Percentiles rank a stretch among this genome's conserved stretches.
Evolutionary conservation across 2,888 invertebrate species (phyloP).

Genomic region (Trypoxylon attenuatum): DNA sequence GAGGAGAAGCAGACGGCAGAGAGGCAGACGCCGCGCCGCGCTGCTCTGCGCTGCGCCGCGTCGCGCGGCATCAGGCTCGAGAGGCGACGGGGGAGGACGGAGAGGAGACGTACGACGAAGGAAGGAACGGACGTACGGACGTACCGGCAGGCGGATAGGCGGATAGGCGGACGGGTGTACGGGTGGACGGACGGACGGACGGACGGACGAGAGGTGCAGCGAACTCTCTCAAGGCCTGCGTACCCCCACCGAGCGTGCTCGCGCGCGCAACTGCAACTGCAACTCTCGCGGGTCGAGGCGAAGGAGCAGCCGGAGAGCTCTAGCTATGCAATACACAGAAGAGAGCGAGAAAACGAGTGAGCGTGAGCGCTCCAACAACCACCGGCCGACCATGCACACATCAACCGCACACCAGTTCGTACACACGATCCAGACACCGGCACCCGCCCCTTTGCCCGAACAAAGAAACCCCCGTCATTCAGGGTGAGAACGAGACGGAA

Average conservation of each 20-base stretch:
- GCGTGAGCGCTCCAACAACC: constrained; percentile 8
- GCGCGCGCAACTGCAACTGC: constrained; percentile 55
- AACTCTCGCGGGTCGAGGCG: constrained; percentile 51
- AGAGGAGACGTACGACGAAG: constrained; percentile 55
- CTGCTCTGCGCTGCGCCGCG: constrained; percentile 20
- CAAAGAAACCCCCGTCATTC: too few relatives aligned
- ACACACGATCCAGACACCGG: constrained; percentile 10
- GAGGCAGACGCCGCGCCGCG: constrained; percentile 7
- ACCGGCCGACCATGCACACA: too few relatives aligned
- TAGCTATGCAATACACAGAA: constrained; percentile 16
- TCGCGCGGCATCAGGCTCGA: constrained; percentile 8
- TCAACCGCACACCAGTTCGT: too few relatives aligned
- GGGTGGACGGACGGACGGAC: constrained; percentile 60
- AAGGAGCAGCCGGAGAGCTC: constrained; percentile 29
- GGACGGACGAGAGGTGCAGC: constrained; percentile 72
- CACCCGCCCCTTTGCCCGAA: not conserved
- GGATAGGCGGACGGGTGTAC: constrained; percentile 64
- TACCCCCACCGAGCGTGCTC: constrained; percentile 52
- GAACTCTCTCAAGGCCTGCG: constrained; percentile 74
- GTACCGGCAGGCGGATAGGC: constrained; percentile 65
- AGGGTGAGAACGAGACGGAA: too few relatives aligned
- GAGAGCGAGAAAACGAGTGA: not conserved
- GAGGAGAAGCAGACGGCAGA: constrained; percentile 7
- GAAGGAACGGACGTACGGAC: constrained; percentile 72
- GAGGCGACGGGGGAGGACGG: constrained; percentile 26